These are phyloP conservation scores for Clytia hemisphaerica DNA, from an alignment of 30 jellyfish, hydroid and myxozoan genomes.

Conservation along the genomic window DNA sequence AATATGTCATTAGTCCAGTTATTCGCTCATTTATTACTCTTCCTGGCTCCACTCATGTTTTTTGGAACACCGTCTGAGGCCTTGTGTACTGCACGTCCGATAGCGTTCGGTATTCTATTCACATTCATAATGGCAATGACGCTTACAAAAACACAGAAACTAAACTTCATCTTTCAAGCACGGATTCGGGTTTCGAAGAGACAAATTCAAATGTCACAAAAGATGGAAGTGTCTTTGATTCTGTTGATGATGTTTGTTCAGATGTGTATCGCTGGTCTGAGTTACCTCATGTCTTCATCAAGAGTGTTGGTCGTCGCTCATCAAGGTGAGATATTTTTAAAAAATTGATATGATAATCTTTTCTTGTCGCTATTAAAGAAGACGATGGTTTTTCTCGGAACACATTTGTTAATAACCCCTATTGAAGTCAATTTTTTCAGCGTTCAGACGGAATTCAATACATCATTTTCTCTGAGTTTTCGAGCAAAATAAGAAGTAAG, in stretches of 20 bases:
- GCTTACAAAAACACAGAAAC: constrained; percentile 31
- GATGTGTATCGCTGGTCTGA: constrained; percentile 4
- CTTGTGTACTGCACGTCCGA: constrained; percentile 8
- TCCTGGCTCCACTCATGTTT: constrained; percentile 10
- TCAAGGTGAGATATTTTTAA: too few relatives aligned
- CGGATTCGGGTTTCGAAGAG: constrained; percentile 24
- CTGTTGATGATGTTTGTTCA: constrained; percentile 21
- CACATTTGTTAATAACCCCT: too few relatives aligned
- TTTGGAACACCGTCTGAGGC: constrained; percentile 20
- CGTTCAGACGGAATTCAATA: too few relatives aligned
- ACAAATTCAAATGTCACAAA: constrained; percentile 20
- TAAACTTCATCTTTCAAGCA: constrained; percentile 38
- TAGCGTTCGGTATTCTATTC: constrained; percentile 13
- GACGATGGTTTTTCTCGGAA: too few relatives aligned
- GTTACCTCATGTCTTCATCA: not conserved
- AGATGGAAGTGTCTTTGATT: constrained; percentile 18
- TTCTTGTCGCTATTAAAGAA: too few relatives aligned
- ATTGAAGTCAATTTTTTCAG: too few relatives aligned
- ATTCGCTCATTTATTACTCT: constrained; percentile 10
- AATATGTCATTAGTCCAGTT: constrained; percentile 13
- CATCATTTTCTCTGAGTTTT: too few relatives aligned
- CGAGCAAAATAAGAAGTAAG: too few relatives aligned
- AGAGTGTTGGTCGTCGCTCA: not conserved
- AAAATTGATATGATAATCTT: too few relatives aligned
- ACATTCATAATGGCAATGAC: constrained; percentile 22